Percentiles rank a stretch among this genome's conserved stretches.
phyloP scores from a whole-genome alignment of 2,888 invertebrate genomes.

The Sisyra terminalis region DNA sequence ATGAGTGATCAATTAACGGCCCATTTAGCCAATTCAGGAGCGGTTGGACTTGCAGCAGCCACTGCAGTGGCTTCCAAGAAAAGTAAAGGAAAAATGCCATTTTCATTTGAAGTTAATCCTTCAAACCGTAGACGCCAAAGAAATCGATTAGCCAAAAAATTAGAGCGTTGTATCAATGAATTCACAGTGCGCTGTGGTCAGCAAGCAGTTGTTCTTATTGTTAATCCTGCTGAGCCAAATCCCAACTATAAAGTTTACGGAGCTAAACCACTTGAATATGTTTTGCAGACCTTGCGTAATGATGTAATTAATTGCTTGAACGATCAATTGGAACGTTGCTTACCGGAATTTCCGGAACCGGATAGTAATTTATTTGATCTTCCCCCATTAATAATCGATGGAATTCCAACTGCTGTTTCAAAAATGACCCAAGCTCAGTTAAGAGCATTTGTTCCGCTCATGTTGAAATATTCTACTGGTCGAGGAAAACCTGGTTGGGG shows the following conservation, averaged over 20 bases:
- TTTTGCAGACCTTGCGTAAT: slow-evolving; percentile 64
- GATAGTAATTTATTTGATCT: slow-evolving; percentile 83
- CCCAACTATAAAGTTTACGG: slow-evolving; percentile 65
- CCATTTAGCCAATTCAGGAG: too few species aligned
- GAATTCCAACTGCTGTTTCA: slow-evolving; percentile 86
- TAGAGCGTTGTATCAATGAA: slow-evolving; percentile 61
- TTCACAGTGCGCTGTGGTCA: slow-evolving; percentile 85
- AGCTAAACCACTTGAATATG: slow-evolving; percentile 82
- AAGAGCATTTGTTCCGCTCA: slow-evolving; percentile 81
- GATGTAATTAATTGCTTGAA: slow-evolving; percentile 83
- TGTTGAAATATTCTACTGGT: slow-evolving; percentile 86
- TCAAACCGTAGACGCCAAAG: slow-evolving; percentile 81
- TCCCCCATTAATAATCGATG: slow-evolving; percentile 81
- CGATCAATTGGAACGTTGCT: slow-evolving; percentile 70
- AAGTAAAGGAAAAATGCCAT: slow-evolving; percentile 71
- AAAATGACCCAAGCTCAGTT: slow-evolving; percentile 93
- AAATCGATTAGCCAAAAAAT: slow-evolving; percentile 64
- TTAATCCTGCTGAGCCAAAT: slow-evolving; percentile 80
- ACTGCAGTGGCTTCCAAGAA: too few species aligned
- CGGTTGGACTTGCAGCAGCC: too few species aligned
- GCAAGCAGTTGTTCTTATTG: slow-evolving; percentile 79
- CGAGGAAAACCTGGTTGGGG: slow-evolving; percentile 91
- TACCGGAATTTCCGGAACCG: slow-evolving; percentile 46
- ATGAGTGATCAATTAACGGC: too few species aligned
- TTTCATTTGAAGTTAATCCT: slow-evolving; percentile 85